phyloP scores from a whole-genome alignment of 2,797 vertebrate genomes.

The Arnoldichthys spilopterus region DNA sequence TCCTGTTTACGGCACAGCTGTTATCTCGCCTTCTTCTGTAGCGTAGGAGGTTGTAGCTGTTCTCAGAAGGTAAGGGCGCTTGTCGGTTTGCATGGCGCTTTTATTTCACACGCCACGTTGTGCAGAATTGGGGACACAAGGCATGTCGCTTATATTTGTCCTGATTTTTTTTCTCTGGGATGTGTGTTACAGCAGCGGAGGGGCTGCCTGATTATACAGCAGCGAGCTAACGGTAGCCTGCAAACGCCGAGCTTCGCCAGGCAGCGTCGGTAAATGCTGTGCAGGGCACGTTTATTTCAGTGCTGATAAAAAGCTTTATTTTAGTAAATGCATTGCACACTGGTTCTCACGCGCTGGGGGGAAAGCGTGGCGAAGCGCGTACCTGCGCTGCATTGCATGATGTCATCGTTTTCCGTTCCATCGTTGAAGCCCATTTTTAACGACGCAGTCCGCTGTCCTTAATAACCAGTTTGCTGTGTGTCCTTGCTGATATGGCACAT shows the following conservation, averaged over 20 bases:
- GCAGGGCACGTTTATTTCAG: not conserved
- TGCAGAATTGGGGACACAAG: not conserved
- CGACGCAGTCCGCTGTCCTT: slow-evolving; percentile 22
- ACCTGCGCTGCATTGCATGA: slow-evolving; percentile 46
- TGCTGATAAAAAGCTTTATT: too few species aligned
- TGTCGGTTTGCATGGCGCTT: not conserved
- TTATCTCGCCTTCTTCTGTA: not conserved
- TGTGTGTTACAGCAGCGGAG: not conserved
- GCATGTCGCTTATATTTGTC: not conserved
- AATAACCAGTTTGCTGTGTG: not conserved
- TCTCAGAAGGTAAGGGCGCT: slow-evolving; percentile 28
- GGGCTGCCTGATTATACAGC: not conserved
- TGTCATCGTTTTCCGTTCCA: slow-evolving; percentile 52
- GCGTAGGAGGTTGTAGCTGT: not conserved
- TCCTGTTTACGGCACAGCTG: slow-evolving; percentile 49
- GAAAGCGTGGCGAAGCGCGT: not conserved
- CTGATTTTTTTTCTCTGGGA: not conserved
- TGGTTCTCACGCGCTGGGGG: not conserved
- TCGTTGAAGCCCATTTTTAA: slow-evolving; percentile 20
- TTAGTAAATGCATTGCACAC: not conserved
- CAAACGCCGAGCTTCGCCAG: not conserved
- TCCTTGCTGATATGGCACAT: not conserved
- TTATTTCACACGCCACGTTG: not conserved
- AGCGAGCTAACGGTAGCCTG: not conserved
- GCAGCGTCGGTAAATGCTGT: not conserved